Conservation (phyloP, 2,113 vertebrate genomes). For the Lampris megalopsis region DNA sequence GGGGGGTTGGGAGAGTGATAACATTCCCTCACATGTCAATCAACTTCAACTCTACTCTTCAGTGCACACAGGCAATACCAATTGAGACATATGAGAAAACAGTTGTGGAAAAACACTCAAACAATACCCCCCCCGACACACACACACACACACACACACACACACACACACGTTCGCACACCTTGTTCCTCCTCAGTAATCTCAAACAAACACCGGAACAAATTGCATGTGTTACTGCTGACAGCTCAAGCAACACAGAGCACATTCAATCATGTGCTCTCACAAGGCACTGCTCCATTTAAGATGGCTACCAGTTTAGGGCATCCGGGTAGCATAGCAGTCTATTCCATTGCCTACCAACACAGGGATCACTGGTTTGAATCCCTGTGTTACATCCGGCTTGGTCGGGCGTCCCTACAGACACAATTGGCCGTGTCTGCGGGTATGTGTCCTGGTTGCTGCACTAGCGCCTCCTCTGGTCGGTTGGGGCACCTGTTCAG, state of each 20-base stretch:
- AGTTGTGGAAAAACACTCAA: slow-evolving; percentile 19
- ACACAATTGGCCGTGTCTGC: too few relatives aligned
- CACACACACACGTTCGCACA: not conserved
- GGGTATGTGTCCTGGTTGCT: too few relatives aligned
- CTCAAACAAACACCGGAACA: slow-evolving; percentile 28
- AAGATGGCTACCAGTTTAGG: slow-evolving; percentile 60
- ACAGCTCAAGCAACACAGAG: slow-evolving; percentile 43
- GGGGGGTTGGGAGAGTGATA: not conserved
- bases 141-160: slow-evolving; percentile 19
- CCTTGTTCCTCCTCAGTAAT: slow-evolving; percentile 19
- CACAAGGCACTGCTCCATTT: slow-evolving; percentile 45
- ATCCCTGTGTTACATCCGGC: too few relatives aligned
- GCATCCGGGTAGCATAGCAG: too few relatives aligned
- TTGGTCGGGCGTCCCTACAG: too few relatives aligned
- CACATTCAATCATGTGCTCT: slow-evolving; percentile 47
- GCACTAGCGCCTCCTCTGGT: too few relatives aligned
- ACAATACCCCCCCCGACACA: not conserved
- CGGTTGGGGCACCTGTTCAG: too few relatives aligned
- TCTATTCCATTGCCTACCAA: too few relatives aligned
- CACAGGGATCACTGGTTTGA: too few relatives aligned
- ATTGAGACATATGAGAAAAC: slow-evolving; percentile 34
- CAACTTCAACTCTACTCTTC: slow-evolving; percentile 51
- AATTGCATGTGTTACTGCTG: slow-evolving; percentile 3
- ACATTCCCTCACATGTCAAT: slow-evolving; percentile 61
- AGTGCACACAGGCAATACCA: slow-evolving; percentile 37